Percentiles rank a stretch among this genome's conserved stretches.
Conservation (phyloP, 2,888 invertebrate genomes). For the Agonum fuliginosum region DNA sequence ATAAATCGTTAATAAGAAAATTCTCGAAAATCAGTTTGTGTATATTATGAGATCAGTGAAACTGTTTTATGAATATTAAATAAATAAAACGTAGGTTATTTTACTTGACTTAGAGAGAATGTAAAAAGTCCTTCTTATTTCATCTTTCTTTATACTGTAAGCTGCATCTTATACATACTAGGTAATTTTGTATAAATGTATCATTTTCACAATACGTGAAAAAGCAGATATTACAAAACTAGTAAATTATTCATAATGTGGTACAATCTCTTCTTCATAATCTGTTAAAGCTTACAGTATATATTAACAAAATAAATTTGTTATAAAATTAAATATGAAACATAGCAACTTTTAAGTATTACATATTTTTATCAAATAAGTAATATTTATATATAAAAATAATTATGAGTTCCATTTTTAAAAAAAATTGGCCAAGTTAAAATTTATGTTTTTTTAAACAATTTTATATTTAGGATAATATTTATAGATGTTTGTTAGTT, state of each 20-base stretch:
- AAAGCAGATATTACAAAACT: not conserved
- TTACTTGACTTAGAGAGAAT: conserved; percentile 32
- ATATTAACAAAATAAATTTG: conserved; percentile 22
- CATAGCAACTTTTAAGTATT: conserved; percentile 18
- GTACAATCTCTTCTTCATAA: not conserved
- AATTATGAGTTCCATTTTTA: conserved; percentile 17
- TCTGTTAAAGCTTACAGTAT: conserved; percentile 12
- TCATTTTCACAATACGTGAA: not conserved
- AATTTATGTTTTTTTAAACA: conserved; percentile 38
- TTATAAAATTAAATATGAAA: conserved; percentile 24
- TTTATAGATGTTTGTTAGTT: conserved; percentile 52
- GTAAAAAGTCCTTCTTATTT: conserved; percentile 22
- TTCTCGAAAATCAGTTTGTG: conserved; percentile 31
- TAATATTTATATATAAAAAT: conserved; percentile 32
- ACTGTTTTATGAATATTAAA: conserved; percentile 36
- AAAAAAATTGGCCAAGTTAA: not conserved
- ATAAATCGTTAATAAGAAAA: conserved; percentile 35
- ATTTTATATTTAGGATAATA: conserved; percentile 47
- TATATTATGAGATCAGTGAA: conserved; percentile 36
- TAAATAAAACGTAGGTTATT: conserved; percentile 35
- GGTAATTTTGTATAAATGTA: conserved; percentile 34
- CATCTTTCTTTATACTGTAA: conserved; percentile 39
- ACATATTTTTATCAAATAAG: conserved; percentile 21
- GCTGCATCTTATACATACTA: conserved; percentile 15
- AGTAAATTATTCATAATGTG: not conserved